Percentiles rank a stretch among this genome's conserved stretches.
Conservation (phyloP, 2,888 invertebrate genomes). For the Hermodice carunculata region DNA sequence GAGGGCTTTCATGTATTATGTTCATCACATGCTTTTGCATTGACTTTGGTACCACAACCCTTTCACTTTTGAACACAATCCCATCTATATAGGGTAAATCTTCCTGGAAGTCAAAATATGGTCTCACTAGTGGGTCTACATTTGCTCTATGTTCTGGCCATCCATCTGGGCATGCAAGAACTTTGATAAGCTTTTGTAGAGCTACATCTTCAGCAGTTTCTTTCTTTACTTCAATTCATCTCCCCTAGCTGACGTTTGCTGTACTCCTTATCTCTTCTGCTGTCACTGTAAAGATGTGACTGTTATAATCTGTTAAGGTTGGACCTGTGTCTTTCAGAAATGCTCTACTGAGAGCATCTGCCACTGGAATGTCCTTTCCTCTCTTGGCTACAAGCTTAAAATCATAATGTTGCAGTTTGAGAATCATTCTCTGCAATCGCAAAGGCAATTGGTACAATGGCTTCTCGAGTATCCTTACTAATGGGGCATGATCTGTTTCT, state of each 20-base stretch:
- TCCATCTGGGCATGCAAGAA: neutral
- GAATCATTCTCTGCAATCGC: slow-evolving; percentile 26
- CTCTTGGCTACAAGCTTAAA: slow-evolving; percentile 23
- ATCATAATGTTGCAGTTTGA: slow-evolving; percentile 28
- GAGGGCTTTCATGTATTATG: slow-evolving; percentile 19
- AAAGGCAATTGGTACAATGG: slow-evolving; percentile 26
- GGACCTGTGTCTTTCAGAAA: neutral
- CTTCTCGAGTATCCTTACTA: slow-evolving; percentile 30
- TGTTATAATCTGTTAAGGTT: neutral
- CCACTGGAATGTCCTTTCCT: slow-evolving; percentile 32
- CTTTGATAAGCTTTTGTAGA: too few relatives aligned
- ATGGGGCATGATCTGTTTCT: slow-evolving; percentile 32
- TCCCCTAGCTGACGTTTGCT: too few relatives aligned
- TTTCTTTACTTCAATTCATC: too few relatives aligned
- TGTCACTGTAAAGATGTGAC: neutral
- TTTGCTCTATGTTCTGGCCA: slow-evolving; percentile 12
- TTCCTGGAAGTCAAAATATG: slow-evolving; percentile 11
- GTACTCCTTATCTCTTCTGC: neutral
- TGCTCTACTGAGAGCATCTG: slow-evolving; percentile 25
- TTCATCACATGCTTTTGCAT: slow-evolving; percentile 6
- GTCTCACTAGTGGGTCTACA: neutral
- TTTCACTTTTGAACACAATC: slow-evolving; percentile 10
- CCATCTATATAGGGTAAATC: slow-evolving; percentile 11
- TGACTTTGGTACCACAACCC: slow-evolving; percentile 14
- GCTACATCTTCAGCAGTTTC: too few relatives aligned